Conservation (phyloP, 2,888 invertebrate species). For the Laspeyria flexula region DNA sequence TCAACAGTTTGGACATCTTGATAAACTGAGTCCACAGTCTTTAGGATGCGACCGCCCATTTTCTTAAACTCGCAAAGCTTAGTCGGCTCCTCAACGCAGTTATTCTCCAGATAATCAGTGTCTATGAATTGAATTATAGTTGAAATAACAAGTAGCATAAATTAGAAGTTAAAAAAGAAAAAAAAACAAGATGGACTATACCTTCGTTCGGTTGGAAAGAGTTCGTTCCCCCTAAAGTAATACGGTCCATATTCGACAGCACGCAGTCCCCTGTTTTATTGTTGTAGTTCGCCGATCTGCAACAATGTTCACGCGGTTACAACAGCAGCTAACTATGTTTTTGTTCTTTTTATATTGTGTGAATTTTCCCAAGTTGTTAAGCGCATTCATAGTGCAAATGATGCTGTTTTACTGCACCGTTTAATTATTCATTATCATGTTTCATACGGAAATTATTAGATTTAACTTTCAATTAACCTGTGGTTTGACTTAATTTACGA, state of each 20-base stretch:
- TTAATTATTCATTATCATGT: conserved; percentile 48
- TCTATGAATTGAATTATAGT: conserved; percentile 55
- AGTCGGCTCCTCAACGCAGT: conserved; percentile 97
- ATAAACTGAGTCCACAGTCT: conserved; percentile 97
- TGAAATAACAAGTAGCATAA: conserved; percentile 9
- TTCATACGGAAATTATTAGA: conserved; percentile 35
- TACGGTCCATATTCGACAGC: conserved; percentile 96
- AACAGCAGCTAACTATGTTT: conserved; percentile 56
- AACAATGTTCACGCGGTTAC: conserved; percentile 73
- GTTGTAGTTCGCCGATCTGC: conserved; percentile 96
- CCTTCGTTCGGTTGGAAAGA: conserved; percentile 90
- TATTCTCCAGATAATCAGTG: conserved; percentile 95
- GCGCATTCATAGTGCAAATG: conserved; percentile 40
- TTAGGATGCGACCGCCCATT: conserved; percentile 94
- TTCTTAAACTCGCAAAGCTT: conserved; percentile 97
- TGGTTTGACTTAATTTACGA: conserved; percentile 20
- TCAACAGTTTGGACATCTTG: conserved; percentile 95
- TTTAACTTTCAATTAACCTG: conserved; percentile 16
- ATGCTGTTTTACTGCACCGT: conserved; percentile 51
- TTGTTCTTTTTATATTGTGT: conserved; percentile 66
- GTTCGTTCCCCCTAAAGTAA: conserved; percentile 93
- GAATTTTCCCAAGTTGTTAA: conserved; percentile 75
- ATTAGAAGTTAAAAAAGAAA: conserved; percentile 19
- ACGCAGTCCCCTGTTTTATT: conserved; percentile 94
- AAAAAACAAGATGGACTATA: conserved; percentile 49